These are phyloP conservation scores for Oryzias celebensis DNA, from an alignment of 2,113 vertebrate species.

Conservation along the genomic window DNA sequence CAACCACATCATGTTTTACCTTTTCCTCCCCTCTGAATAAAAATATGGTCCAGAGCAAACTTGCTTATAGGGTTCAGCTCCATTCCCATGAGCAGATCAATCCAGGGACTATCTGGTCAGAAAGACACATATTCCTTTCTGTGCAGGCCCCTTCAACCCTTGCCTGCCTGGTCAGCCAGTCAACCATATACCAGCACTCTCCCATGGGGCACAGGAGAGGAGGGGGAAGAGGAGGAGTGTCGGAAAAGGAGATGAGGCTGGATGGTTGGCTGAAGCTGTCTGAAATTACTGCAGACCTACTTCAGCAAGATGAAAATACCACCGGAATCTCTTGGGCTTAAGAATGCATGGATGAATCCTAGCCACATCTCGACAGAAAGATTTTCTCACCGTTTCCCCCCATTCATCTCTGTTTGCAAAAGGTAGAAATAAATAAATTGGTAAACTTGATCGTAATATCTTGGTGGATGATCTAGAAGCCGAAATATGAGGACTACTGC, in stretches of 20 bases:
- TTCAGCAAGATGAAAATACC: slow-evolving; percentile 57
- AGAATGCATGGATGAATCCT: slow-evolving; percentile 31
- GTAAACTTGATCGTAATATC: slow-evolving; percentile 23
- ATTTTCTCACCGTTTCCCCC: slow-evolving; percentile 8
- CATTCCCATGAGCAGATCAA: slow-evolving; percentile 56
- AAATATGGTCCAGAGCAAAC: slow-evolving; percentile 20
- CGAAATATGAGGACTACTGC: slow-evolving; percentile 18
- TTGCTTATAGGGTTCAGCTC: slow-evolving; percentile 53
- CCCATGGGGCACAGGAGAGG: slow-evolving; percentile 35
- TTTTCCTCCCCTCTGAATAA: slow-evolving; percentile 12
- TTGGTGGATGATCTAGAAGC: slow-evolving; percentile 15
- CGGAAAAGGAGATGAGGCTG: slow-evolving; percentile 52
- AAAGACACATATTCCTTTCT: slow-evolving; percentile 32
- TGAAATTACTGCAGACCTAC: slow-evolving; percentile 52
- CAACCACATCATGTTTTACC: slow-evolving; percentile 14
- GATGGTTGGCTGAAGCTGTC: slow-evolving; percentile 52
- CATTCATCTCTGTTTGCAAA: slow-evolving; percentile 21
- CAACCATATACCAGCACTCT: slow-evolving; percentile 51
- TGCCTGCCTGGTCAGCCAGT: slow-evolving; percentile 45
- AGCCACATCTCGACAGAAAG: slow-evolving; percentile 10
- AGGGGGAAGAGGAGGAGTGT: slow-evolving; percentile 28
- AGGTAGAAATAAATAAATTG: neutral
- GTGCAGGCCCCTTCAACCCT: slow-evolving; percentile 18
- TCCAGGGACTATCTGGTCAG: slow-evolving; percentile 43
- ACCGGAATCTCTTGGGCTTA: slow-evolving; percentile 45